Conservation (phyloP, 2,113 vertebrate species). For the Chaenocephalus aceratus region DNA sequence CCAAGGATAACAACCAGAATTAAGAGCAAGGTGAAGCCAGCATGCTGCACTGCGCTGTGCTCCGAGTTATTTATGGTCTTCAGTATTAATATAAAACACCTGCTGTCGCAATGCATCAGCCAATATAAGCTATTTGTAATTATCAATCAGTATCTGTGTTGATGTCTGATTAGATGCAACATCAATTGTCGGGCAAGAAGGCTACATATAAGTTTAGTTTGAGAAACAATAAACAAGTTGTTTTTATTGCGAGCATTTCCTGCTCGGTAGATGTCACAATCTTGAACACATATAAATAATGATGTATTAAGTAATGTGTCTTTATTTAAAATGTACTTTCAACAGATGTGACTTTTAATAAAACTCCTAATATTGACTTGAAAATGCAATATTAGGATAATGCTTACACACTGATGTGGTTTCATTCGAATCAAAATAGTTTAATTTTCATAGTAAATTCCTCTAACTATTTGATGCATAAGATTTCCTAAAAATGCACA, state of each 20-base stretch:
- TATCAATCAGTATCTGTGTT: too few species aligned
- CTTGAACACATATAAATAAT: neutral
- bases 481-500: neutral
- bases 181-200: neutral
- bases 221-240: neutral
- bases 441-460: neutral
- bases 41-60: neutral
- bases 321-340: neutral
- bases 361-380: too few species aligned
- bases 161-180: neutral
- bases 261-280: neutral
- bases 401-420: too few species aligned
- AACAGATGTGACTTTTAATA: neutral
- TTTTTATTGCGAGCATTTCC: neutral
- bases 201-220: neutral
- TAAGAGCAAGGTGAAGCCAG: neutral
- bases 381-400: too few species aligned
- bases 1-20: constrained; percentile 11
- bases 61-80: neutral
- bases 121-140: too few species aligned
- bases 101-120: too few species aligned
- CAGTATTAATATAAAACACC: neutral
- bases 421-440: too few species aligned
- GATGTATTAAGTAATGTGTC: neutral
- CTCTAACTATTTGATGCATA: neutral